Evolutionary conservation across 2,113 vertebrate species (phyloP), one percentile per base, ranked within the genome.

Genomic region (Scopus umbretta): DNA sequence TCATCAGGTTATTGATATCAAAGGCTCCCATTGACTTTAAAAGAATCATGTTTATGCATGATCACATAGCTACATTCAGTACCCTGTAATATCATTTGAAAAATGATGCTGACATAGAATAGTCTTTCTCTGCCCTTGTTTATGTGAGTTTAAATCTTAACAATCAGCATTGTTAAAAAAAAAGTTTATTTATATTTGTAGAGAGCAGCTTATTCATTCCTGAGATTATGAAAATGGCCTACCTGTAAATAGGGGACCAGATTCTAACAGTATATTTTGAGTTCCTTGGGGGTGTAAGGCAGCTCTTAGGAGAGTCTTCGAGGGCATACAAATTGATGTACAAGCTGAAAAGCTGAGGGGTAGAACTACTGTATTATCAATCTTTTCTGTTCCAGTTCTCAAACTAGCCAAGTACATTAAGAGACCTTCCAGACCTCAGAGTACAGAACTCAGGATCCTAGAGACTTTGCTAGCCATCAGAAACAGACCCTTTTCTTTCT

Each of bases 381-480:
- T 94, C 71, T 78, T 72, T 88, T 95, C 76, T 86, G 71, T 93
- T 93, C 75, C 72, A 67, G 93, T 95, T 96, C 83, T 95, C 53
- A 96, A 95, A 72, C 78, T 86, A 96, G 56, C 63, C 65, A 93
- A 96, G 56, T 90, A 90, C 52, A 88, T 96, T 95, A 95, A 87
- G 74, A 91, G 30, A 49, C 68, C 43, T 87, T 91, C 49, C 25
- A 55, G 95, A 86, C 50, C 84, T 76, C 34, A 34, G 42, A 84
- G 38, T 66, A 78, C 26, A 67, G 42, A 92, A 74, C 26, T 16
- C 10, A 11, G 34, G 27, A 86, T 52, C 18, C 61, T 67, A 81
- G 73, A 71, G 63, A 61, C n/a, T n/a, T 88, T 70, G 34, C 23
- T 74, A 82, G 79, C 36, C 4, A 3, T 13, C 52, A 74, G 71